Evolutionary conservation across 2,888 invertebrate species (phyloP).

Genomic region (Allygus modestus): DNA sequence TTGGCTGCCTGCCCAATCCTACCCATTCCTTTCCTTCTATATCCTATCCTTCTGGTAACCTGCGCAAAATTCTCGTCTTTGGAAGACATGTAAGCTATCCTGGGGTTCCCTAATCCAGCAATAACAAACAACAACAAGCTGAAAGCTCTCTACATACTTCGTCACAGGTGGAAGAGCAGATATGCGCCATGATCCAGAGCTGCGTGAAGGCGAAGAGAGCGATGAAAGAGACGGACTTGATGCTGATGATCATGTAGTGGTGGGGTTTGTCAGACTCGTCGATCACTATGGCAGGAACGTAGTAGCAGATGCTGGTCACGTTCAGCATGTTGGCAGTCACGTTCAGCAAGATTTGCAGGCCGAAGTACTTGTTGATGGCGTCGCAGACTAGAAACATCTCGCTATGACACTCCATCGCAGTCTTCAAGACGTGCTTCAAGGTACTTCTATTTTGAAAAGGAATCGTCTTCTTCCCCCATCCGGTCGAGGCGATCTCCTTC

Average conservation of each 20-base stretch:
- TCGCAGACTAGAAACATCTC: constrained; percentile 49
- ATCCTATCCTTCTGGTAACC: no score
- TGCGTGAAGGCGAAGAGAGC: constrained; percentile 56
- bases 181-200: constrained; percentile 58
- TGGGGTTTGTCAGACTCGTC: constrained; percentile 54
- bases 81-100: no score
- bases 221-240: constrained; percentile 60
- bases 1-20: no score
- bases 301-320: constrained; percentile 63
- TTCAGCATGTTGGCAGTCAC: constrained; percentile 61
- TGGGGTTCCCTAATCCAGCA: no score
- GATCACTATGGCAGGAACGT: constrained; percentile 62
- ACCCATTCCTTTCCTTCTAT: no score
- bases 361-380: constrained; percentile 60
- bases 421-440: constrained; percentile 13
- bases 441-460: constrained; percentile 13
- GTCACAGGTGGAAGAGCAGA: constrained; percentile 61
- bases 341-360: constrained; percentile 56
- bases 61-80: no score
- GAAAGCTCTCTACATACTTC: no score
- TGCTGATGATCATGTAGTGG: constrained; percentile 61
- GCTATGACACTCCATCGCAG: constrained; percentile 56
- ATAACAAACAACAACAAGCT: no score
- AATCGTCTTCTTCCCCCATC: neutral
- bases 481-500: constrained; percentile 1